Evolutionary conservation across 2,113 vertebrate species (phyloP), one percentile per base, ranked within the genome.

Genomic region (Nymphicus hollandicus): DNA sequence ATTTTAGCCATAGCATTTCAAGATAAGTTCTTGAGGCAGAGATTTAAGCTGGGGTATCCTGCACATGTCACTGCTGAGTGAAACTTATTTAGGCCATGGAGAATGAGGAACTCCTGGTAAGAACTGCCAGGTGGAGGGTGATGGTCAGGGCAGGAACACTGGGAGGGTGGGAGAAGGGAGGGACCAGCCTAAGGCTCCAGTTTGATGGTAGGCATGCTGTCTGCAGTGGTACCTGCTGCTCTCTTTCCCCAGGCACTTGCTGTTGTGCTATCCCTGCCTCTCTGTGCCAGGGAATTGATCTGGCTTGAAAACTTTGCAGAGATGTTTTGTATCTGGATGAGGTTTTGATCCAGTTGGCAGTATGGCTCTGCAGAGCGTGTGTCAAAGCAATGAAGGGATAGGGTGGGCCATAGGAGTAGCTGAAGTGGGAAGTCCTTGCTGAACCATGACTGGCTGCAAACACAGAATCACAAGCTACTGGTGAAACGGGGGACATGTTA

Each of bases 1-100:
- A 19, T 53, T 74, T 53, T 56, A 71, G 52, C 28, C 13, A 5
- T 1, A 4, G 9, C 3, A 0, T 81, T 89, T 58, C 52, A 10
- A 11, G 27, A 1, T 3, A 33, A 35, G 17, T 61, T 88, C 49
- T 4, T 39, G n/a, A 25, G 43, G 33, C 23, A 82, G 66, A 64
- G 35, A 20, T 76, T 49, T 53, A 71, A 64, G 35, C 52, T 29
- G 52, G 13, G 22, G 6, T 37, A 33, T 43, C 43, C 58, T 87
- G 39, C 23, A 13, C 1, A 0, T 43, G 65, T 61, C 44, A 7
- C 24, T 65, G 60, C 44, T 17, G 55, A 79, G 55, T 0, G 1
- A 49, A 72, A 35, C 18, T 4, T 52, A 4, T 2, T 23, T 29
- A 41, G 39, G 13, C 28, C 4, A 1, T 13, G 73, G 41, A 71